Percentiles rank a stretch among this genome's conserved stretches.
phyloP scores from a whole-genome alignment of 2,888 invertebrate genomes.

The Cosmia trapezina region DNA sequence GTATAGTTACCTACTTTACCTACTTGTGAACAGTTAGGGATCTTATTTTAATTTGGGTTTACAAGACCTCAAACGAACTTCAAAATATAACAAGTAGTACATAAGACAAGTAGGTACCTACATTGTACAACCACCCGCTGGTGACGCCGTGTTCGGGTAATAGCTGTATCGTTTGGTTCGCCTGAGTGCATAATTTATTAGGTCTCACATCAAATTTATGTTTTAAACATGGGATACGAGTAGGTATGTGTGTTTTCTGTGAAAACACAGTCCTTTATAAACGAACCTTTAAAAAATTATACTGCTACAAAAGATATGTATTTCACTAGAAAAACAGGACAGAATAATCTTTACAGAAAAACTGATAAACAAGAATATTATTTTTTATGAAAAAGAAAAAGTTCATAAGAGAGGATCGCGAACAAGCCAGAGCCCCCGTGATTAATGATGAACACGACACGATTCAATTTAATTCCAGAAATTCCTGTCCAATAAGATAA shows the following conservation, averaged over 20 bases:
- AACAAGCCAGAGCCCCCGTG: slow-evolving; percentile 77
- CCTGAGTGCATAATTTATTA: slow-evolving; percentile 61
- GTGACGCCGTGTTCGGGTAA: slow-evolving; percentile 29
- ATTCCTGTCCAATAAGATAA: slow-evolving; percentile 77
- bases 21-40: background rate
- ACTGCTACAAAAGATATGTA: background rate
- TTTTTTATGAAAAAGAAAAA: slow-evolving; percentile 73
- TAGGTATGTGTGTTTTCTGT: slow-evolving; percentile 22
- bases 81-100: slow-evolving; percentile 13
- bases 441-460: slow-evolving; percentile 82
- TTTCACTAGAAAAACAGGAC: slow-evolving; percentile 19
- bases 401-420: slow-evolving; percentile 72
- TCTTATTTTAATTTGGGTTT: background rate
- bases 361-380: slow-evolving; percentile 61
- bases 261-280: slow-evolving; percentile 13
- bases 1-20: background rate
- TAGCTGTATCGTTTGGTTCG: slow-evolving; percentile 51
- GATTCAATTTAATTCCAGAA: slow-evolving; percentile 83
- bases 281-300: background rate
- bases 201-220: slow-evolving; percentile 48
- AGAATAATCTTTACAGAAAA: slow-evolving; percentile 44
- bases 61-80: background rate
- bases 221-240: slow-evolving; percentile 58
- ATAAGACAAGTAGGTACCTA: background rate
- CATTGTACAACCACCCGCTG: slow-evolving; percentile 12